A percentile compares a stretch with the other conserved stretches of the same genome.
Conservation (phyloP, 2,113 vertebrate species). For the Hiodon alosoides region DNA sequence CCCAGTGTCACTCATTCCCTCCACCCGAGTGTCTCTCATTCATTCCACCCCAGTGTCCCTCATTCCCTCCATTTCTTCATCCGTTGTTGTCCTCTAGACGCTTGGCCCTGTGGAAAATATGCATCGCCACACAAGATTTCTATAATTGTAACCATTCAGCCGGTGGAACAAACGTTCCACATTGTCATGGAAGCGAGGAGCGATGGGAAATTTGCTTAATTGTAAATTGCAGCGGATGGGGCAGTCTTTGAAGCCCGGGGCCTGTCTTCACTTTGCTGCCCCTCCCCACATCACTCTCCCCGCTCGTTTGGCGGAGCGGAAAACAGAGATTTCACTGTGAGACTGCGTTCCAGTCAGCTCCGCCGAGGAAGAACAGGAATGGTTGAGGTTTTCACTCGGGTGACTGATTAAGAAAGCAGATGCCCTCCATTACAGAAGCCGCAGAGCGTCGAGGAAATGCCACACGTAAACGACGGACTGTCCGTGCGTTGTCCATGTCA, state of each 20-base stretch:
- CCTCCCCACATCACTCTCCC: background rate
- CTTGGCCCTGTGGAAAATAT: background rate
- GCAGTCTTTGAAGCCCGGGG: background rate
- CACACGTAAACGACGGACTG: background rate
- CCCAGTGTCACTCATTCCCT: no score
- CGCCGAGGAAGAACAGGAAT: constrained; percentile 3
- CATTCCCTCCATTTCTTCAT: constrained; percentile 3
- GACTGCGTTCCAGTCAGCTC: background rate
- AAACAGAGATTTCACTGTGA: constrained; percentile 1
- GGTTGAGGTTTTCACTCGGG: constrained; percentile 3
- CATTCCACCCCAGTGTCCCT: background rate
- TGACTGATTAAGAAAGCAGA: constrained; percentile 1
- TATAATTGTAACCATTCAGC: background rate
- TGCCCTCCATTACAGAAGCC: background rate
- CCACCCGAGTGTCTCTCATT: background rate
- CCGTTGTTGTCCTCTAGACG: background rate
- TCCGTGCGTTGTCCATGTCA: background rate
- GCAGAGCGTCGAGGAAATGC: background rate
- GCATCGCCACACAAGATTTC: background rate
- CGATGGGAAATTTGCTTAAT: background rate
- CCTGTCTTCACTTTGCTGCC: background rate
- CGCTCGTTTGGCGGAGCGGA: constrained; percentile 21
- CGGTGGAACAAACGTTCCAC: background rate
- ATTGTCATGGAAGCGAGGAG: background rate
- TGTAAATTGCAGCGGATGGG: constrained; percentile 10